phyloP scores from a whole-genome alignment of 2,797 vertebrate genomes.

The Bryconaethiops microstoma region DNA sequence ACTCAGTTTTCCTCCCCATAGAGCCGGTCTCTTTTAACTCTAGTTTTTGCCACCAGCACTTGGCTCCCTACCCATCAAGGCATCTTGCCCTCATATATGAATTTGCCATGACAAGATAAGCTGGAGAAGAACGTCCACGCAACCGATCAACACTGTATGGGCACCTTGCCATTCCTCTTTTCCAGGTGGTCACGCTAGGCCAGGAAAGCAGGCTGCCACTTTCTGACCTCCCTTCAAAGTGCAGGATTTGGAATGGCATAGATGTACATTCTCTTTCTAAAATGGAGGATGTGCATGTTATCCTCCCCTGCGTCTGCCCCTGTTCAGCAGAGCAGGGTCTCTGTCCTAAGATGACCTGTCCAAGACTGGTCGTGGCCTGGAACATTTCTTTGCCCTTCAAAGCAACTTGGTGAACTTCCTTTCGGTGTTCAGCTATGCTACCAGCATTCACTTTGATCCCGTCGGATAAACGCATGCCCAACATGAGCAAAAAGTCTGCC shows the following conservation, averaged over 20 bases:
- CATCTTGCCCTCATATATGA: background rate
- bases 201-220: background rate
- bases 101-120: too few species aligned
- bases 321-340: slow-evolving; percentile 16
- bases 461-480: slow-evolving; percentile 19
- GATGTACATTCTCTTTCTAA: background rate
- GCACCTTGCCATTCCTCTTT: too few species aligned
- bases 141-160: background rate
- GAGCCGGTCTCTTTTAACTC: background rate
- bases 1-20: slow-evolving; percentile 2
- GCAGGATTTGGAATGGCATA: background rate
- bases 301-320: background rate
- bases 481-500: slow-evolving; percentile 2
- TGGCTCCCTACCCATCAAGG: background rate
- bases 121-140: too few species aligned
- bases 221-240: background rate
- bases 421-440: slow-evolving; percentile 34
- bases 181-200: background rate
- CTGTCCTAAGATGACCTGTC: slow-evolving; percentile 37
- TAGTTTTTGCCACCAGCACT: background rate
- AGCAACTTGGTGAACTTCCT: slow-evolving; percentile 34
- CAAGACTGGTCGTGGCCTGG: background rate
- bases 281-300: background rate
- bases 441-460: slow-evolving; percentile 50
- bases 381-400: slow-evolving; percentile 39